Evolutionary conservation across 2,113 vertebrate genomes (phyloP), one percentile per base, ranked within the genome.

Genomic region (Anhinga anhinga): DNA sequence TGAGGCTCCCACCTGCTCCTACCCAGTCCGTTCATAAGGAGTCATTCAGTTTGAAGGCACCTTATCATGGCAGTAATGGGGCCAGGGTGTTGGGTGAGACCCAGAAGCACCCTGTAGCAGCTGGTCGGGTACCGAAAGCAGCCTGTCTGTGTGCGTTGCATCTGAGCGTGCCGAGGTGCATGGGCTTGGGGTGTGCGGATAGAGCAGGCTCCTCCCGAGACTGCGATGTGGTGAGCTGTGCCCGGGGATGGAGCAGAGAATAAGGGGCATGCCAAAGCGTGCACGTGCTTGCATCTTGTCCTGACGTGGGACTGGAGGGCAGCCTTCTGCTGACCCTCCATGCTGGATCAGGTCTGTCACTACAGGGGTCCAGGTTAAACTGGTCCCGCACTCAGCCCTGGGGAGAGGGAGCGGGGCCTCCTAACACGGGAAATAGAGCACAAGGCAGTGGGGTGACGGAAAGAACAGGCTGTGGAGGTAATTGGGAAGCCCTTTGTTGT

Each of bases 151-250:
- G 40, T 7, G 47, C 1, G 5, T 0, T 15, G 34, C 15, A 20
- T 5, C 74, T 5, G 45, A 44, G 32, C 13, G 2, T 25, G 56
- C 26, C 2, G 8, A n/a, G n/a, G 11, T 23, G n/a, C 0, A 1
- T 27, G 53, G 5, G 29, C 80, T 70, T 10, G 4, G 15, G 42
- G 20, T 1, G 5, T 49, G 38, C 10, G 1, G 3, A 0, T 5
- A 22, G 40, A 65, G 42, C 71, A 23, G 42, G n/a, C 18, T 56
- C 10, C 45, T 61, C 22, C 55, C 1, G 3, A 40, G 42, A 5
- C 71, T 15, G 50, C 1, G 0, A n/a, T 1, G 3, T 25, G 44
- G 17, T 2, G 9, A 69, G 30, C 2, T 5, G 38, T 22, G 47
- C 47, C 55, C 34, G 5, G 38, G 56, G 49, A 29, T 10, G 26